Conservation (phyloP, 2,797 vertebrate genomes). For the Salarias fasciatus region DNA sequence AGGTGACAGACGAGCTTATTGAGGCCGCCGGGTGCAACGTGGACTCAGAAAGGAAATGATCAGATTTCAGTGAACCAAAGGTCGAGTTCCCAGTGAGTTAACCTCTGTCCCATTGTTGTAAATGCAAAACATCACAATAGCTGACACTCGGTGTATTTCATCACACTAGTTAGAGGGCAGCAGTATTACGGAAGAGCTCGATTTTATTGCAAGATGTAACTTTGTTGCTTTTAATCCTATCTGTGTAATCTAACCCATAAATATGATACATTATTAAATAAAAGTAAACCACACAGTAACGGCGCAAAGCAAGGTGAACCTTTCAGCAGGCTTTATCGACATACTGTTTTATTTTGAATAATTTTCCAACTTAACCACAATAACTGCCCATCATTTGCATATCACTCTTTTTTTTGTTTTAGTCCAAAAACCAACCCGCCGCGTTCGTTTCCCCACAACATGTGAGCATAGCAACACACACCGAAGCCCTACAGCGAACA, state of each 20-base stretch:
- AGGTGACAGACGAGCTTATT: no score
- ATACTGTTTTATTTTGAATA: constrained; percentile 68
- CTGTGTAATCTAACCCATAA: neutral
- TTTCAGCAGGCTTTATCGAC: constrained; percentile 46
- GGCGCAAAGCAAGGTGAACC: constrained; percentile 27
- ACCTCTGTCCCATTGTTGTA: no score
- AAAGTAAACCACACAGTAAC: neutral
- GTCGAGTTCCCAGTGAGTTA: no score
- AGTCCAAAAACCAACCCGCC: constrained; percentile 38
- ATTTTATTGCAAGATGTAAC: no score
- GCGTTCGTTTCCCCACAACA: constrained; percentile 37
- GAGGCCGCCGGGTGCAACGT: no score
- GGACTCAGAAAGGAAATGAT: no score
- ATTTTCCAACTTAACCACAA: constrained; percentile 65
- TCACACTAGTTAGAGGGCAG: no score
- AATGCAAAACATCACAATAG: no score
- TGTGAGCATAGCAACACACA: constrained; percentile 45
- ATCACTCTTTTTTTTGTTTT: constrained; percentile 21
- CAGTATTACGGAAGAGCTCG: no score
- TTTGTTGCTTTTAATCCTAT: no score
- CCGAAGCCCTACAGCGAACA: constrained; percentile 61
- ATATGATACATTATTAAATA: neutral
- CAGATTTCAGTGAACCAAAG: no score
- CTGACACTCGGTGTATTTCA: no score
- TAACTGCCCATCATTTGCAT: constrained; percentile 47